phyloP scores from a whole-genome alignment of 2,888 invertebrate species.

The Epiblema foenella region DNA sequence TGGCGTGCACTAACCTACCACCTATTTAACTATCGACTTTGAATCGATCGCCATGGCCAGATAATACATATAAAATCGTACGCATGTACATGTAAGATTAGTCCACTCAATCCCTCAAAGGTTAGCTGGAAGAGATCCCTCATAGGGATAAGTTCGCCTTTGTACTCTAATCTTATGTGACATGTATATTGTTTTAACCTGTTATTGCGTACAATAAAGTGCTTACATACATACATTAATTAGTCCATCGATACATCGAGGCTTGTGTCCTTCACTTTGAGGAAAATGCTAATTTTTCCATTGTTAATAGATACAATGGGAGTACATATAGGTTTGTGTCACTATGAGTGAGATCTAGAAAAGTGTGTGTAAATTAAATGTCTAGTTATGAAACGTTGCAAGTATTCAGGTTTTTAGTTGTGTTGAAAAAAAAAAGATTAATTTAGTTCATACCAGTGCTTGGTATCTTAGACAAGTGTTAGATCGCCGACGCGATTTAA shows the following conservation, averaged over 20 bases:
- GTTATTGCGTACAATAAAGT: too few relatives aligned
- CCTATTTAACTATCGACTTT: too few relatives aligned
- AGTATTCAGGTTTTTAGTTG: background rate
- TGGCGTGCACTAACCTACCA: background rate
- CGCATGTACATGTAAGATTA: too few relatives aligned
- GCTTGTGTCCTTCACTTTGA: background rate
- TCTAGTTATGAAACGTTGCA: background rate
- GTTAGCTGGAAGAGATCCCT: background rate
- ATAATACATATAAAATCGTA: too few relatives aligned
- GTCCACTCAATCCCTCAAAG: too few relatives aligned
- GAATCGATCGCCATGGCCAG: too few relatives aligned
- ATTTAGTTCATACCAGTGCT: background rate
- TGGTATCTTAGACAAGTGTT: background rate
- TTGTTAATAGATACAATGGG: background rate
- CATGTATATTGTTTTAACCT: too few relatives aligned
- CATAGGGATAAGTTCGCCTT: too few relatives aligned
- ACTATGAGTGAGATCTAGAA: conserved; percentile 4
- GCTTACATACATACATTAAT: too few relatives aligned
- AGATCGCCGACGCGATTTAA: background rate
- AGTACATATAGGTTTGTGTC: conserved; percentile 1
- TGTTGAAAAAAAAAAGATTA: background rate
- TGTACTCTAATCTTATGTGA: too few relatives aligned
- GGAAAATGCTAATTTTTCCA: background rate
- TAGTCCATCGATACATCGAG: too few relatives aligned
- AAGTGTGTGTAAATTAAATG: background rate